Conservation (phyloP, 2,113 vertebrate genomes). For the Sardina pilchardus region DNA sequence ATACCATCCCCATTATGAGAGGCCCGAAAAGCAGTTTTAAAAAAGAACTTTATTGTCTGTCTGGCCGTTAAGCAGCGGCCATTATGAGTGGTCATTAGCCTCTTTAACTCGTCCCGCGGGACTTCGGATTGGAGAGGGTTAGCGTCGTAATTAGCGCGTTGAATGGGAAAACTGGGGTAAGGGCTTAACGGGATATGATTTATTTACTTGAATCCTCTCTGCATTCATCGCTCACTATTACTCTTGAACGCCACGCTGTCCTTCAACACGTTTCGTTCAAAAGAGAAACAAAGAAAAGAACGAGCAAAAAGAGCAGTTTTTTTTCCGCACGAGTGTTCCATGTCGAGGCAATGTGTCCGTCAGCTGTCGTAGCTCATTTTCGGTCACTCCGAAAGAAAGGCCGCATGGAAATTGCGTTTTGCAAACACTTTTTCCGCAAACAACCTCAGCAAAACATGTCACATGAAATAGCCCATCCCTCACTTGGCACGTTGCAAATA, state of each 20-base stretch:
- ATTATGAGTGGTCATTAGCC: conserved; percentile 74
- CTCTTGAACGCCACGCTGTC: not conserved
- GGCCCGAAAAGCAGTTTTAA: conserved; percentile 39
- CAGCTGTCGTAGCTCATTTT: not conserved
- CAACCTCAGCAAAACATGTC: conserved; percentile 23
- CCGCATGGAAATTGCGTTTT: not conserved
- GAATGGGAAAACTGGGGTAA: conserved; percentile 55
- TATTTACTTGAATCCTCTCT: conserved; percentile 44
- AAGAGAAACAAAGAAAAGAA: not conserved
- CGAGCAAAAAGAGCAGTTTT: too few species aligned
- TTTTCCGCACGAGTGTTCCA: not conserved
- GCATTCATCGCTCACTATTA: conserved; percentile 31
- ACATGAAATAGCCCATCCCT: conserved; percentile 42
- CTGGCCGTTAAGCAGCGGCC: conserved; percentile 68
- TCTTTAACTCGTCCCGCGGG: conserved; percentile 67
- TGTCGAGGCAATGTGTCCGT: not conserved
- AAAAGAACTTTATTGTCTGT: conserved; percentile 70
- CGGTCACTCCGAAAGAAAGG: not conserved
- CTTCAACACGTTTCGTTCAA: conserved; percentile 1
- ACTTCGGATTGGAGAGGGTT: conserved; percentile 54
- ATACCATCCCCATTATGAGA: conserved; percentile 69
- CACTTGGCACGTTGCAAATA: conserved; percentile 20
- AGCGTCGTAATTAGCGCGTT: conserved; percentile 66
- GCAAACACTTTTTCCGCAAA: conserved; percentile 14
- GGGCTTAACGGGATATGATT: conserved; percentile 50